phyloP scores from a whole-genome alignment of 2,888 invertebrate genomes.

The Dioctria linearis region DNA sequence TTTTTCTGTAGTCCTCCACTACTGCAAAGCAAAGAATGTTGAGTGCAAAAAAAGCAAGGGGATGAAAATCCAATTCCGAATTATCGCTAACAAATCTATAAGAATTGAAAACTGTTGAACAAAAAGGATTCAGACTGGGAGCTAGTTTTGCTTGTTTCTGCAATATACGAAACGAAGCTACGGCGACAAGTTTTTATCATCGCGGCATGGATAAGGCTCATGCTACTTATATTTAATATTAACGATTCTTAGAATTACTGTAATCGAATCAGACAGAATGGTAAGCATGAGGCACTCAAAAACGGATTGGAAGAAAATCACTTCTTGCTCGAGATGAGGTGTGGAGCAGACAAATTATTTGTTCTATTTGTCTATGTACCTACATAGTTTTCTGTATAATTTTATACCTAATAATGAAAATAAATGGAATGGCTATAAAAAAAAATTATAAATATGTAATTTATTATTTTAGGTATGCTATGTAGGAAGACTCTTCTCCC shows the following conservation, averaged over 20 bases:
- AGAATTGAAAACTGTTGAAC: slow-evolving; percentile 56
- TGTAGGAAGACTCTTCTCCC: too few species aligned
- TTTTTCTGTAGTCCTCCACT: slow-evolving; percentile 3
- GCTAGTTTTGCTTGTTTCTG: not conserved
- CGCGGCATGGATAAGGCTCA: slow-evolving; percentile 39
- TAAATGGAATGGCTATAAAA: too few species aligned
- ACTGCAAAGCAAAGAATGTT: not conserved
- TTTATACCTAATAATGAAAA: too few species aligned
- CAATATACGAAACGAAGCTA: not conserved
- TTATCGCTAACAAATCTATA: slow-evolving; percentile 58
- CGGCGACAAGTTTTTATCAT: slow-evolving; percentile 51
- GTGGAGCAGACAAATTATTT: too few species aligned
- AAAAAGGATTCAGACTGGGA: slow-evolving; percentile 34
- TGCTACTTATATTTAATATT: slow-evolving; percentile 29
- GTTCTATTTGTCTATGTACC: too few species aligned
- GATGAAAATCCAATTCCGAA: slow-evolving; percentile 57
- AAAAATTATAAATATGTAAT: too few species aligned
- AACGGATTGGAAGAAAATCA: slow-evolving; percentile 16
- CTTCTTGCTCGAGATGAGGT: too few species aligned
- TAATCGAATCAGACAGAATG: slow-evolving; percentile 17
- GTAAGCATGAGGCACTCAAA: slow-evolving; percentile 8
- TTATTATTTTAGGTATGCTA: too few species aligned
- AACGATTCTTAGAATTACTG: slow-evolving; percentile 47
- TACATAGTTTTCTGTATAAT: too few species aligned
- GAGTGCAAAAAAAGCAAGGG: slow-evolving; percentile 26